Base-by-base conservation (phyloP, 2,113 vertebrate species). In the Gymnocephalus cernua region DNA sequence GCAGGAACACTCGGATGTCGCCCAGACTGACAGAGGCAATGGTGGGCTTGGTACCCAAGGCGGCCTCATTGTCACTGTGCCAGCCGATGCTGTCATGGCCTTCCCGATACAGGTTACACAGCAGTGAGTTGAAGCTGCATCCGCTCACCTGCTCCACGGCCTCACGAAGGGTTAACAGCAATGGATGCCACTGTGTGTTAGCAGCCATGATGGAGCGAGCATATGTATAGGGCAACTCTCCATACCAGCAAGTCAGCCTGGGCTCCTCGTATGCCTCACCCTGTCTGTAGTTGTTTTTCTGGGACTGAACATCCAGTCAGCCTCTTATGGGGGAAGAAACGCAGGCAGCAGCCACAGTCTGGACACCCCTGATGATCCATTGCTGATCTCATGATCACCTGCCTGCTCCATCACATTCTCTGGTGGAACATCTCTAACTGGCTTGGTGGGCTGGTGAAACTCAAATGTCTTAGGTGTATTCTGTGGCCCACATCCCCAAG, bases 71-170 rank as follows among this genome's bases (percentile, higher is more conserved):
- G 0, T 99, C 98, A 0, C 98, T 98, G 92, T 99, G 98, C 98
- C 98, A 99, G 88, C 96, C 97, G 35, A 99, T 97, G 0, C 98
- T 96, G 90, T 99, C 97, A 82, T 96, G 97, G 86, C 98, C 96
- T 0, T 95, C 93, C 0, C 97, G 96, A 88, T 99, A 99, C 12
- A 98, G 93, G 80, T 98, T 99, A 87, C 98, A 99, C 57, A 99
- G 95, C 19, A 99, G 90, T 0, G 98, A 99, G 95, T 99, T 99
- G 91, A 98, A 98, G 79, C 84, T 90, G 73, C 86, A 61, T 16
- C 96, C 94, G 0, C 90, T 96, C 64, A 92, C 89, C 81, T 91
- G 91, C 38, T 96, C 93, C 8, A 97, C 83, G 0, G 87, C 91
- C 27, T 84, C 82, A 58, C 94, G 96, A 2, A 98, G 94, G 21